phyloP scores from a whole-genome alignment of 2,113 vertebrate species.

The Hippopotamus amphibius region DNA sequence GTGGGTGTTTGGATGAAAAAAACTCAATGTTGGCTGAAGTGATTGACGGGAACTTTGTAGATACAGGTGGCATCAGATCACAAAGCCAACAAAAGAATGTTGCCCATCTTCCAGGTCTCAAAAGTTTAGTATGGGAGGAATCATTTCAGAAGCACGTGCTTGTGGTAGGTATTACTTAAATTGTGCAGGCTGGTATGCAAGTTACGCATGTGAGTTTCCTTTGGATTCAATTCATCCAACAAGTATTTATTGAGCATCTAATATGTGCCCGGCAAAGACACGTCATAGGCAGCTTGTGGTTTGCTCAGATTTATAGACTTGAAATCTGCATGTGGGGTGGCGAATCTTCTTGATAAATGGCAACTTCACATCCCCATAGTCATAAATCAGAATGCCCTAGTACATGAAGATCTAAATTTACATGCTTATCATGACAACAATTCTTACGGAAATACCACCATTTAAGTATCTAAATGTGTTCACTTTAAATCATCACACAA shows the following conservation, averaged over 20 bases:
- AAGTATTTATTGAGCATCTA: conserved; percentile 28
- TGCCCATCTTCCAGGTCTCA: neutral
- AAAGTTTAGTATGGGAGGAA: neutral
- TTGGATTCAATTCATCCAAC: neutral
- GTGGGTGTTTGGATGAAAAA: neutral
- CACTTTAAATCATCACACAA: neutral
- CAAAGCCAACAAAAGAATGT: neutral
- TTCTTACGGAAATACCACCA: neutral
- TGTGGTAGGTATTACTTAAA: neutral
- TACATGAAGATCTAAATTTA: neutral
- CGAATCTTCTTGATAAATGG: neutral
- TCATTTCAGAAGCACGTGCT: neutral
- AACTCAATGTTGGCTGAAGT: neutral
- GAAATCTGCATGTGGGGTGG: neutral
- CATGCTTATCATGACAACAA: neutral
- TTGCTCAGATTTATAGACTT: neutral
- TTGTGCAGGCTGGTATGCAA: neutral
- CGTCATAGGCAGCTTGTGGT: neutral
- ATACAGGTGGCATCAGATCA: neutral
- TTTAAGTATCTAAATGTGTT: neutral
- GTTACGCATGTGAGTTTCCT: neutral
- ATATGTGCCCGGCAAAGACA: neutral
- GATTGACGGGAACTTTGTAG: neutral
- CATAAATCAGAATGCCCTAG: neutral
- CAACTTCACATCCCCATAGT: neutral